Evolutionary conservation across 1,140 invertebrate species (phyloP).

Genomic region (Maniola jurtina): DNA sequence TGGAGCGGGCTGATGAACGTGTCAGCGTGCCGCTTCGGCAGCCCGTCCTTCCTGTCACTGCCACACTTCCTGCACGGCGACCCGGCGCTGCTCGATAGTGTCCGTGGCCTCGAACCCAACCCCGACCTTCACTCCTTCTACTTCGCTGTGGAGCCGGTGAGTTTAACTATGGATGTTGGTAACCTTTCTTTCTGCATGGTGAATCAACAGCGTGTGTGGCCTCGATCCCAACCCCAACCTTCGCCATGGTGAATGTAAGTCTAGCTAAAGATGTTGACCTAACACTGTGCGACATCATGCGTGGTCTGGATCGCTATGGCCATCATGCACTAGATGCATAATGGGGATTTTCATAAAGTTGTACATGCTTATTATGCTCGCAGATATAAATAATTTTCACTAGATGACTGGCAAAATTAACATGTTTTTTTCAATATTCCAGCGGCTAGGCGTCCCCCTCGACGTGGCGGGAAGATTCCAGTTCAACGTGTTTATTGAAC

Average conservation of each 20-base stretch:
- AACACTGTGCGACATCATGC: no score
- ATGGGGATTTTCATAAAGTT: no score
- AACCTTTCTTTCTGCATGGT: no score
- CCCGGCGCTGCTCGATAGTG: constrained; percentile 80
- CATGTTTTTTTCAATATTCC: constrained; percentile 46
- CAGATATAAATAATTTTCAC: no score
- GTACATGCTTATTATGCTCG: no score
- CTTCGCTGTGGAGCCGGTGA: constrained; percentile 85
- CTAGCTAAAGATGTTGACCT: no score
- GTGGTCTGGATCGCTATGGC: no score
- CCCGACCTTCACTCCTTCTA: constrained; percentile 84
- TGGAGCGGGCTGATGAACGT: constrained; percentile 86
- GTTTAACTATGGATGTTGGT: background rate
- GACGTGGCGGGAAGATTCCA: constrained; percentile 87
- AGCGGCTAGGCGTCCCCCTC: constrained; percentile 86
- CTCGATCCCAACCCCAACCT: no score
- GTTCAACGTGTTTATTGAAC: constrained; percentile 86
- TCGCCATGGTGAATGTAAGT: no score
- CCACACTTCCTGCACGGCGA: constrained; percentile 94
- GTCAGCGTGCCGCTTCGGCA: constrained; percentile 84
- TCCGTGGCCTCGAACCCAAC: constrained; percentile 86
- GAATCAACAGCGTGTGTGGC: no score
- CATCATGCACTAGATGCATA: no score
- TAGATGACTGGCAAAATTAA: no score
- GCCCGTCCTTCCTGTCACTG: constrained; percentile 90